phyloP scores from a whole-genome alignment of 23 tunicate species.

The Styela clava region DNA sequence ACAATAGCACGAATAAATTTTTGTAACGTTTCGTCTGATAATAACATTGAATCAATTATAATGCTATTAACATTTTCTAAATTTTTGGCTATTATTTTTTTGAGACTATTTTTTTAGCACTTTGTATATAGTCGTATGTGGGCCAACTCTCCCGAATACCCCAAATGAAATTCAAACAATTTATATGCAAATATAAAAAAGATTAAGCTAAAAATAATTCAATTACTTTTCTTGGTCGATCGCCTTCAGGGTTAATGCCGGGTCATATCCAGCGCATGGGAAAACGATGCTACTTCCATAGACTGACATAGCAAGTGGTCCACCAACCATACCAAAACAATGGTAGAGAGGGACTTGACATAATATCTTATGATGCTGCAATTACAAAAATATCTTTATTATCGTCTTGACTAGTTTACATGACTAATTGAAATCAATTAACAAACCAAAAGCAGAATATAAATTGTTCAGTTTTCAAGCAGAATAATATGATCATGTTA shows the following conservation, averaged over 20 bases:
- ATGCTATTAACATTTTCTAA: too few relatives aligned
- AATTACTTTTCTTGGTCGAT: conserved; percentile 65
- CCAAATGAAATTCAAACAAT: too few relatives aligned
- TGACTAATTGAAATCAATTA: neutral
- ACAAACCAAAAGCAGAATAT: neutral
- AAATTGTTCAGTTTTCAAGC: neutral
- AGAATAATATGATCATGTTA: neutral
- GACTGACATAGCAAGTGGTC: conserved; percentile 45
- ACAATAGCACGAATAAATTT: too few relatives aligned
- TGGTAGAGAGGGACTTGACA: conserved; percentile 96
- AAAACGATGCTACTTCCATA: conserved; percentile 56
- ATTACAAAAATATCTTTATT: neutral
- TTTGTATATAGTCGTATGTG: too few relatives aligned
- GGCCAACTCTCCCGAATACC: too few relatives aligned
- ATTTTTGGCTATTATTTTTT: too few relatives aligned
- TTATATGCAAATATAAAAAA: too few relatives aligned
- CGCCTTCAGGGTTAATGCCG: conserved; percentile 46
- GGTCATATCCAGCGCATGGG: conserved; percentile 91
- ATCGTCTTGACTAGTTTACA: neutral
- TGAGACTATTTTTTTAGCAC: too few relatives aligned
- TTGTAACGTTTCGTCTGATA: too few relatives aligned
- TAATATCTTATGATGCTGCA: conserved; percentile 57
- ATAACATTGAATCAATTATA: too few relatives aligned
- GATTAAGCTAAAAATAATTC: neutral
- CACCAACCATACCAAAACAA: conserved; percentile 96